Evolutionary conservation across 2,888 invertebrate genomes (phyloP), one percentile per base, ranked within the genome.

Genomic region (Papilio elwesi): DNA sequence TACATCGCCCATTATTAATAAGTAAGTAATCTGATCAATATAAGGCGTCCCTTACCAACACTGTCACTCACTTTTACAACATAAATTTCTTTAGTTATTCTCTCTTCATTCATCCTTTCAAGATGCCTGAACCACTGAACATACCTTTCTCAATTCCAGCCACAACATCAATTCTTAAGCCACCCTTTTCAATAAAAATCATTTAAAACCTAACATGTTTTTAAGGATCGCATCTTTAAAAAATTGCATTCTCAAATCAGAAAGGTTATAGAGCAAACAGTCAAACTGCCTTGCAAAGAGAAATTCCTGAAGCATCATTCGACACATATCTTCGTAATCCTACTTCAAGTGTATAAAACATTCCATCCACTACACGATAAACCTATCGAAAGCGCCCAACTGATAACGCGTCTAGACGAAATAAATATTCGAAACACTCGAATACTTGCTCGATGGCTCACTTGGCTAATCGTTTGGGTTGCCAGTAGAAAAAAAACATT

Each of bases 351-450:
- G 87, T 89, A 90, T 91, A 90, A 91, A 90, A 89, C 90, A 89
- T 91, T 90, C 88, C 85, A 83, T 80, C 82, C 84, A 63, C 26
- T 26, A 26, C 26, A 64, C 79, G 91, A 91, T 90, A 91, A 90
- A 86, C 77, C 76, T 83, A 90, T 90, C 87, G 86, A 88, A 88
- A 85, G 81, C 84, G 84, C 83, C 84, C 83, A 83, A 81, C 74
- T 83, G 93, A 93, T 93, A 92, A 92, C 81, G 73, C 79, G 93
- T 93, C 92, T 93, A 93, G 93, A 93, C 93, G 89, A 80, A 87
- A 90, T 91, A 91, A 90, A 91, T 91, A 90, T 90, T 83, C 84
- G 76, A 86, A 88, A 85, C 91, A 91, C 91, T 92, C 91, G 90
- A 92, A 92, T 93, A 77, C 92, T 90, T 86, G 83, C 81, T 82